These are phyloP conservation scores for Chironomus tepperi DNA, from an alignment of 1,140 invertebrate species.

Conservation along the genomic window DNA sequence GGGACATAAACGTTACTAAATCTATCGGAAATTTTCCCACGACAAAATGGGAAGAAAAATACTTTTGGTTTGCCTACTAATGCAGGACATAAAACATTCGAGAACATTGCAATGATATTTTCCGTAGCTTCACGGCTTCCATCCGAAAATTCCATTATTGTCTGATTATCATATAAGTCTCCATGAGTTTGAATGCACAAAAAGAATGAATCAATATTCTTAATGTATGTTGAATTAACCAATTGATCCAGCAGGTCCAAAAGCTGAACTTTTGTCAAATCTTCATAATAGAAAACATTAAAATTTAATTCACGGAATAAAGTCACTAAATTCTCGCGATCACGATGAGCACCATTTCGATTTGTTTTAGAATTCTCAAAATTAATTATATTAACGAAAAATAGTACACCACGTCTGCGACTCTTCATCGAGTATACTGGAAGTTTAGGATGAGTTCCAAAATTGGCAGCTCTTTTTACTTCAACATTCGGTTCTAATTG, in stretches of 20 bases:
- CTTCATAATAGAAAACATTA: conserved; percentile 36
- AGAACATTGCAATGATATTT: conserved; percentile 52
- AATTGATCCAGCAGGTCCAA: conserved; percentile 36
- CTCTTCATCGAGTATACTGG: conserved; percentile 44
- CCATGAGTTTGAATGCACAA: conserved; percentile 53
- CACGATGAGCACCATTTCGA: conserved; percentile 43
- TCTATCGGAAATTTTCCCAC: conserved; percentile 31
- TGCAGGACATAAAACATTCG: conserved; percentile 46
- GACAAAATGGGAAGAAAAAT: conserved; percentile 69
- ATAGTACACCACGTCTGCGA: conserved; percentile 46
- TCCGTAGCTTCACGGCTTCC: conserved; percentile 38
- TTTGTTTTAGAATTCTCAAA: conserved; percentile 33
- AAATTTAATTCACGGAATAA: conserved; percentile 49
- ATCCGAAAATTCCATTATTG: conserved; percentile 41
- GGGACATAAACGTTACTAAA: conserved; percentile 26
- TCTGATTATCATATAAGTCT: conserved; percentile 32
- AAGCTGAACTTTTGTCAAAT: conserved; percentile 43
- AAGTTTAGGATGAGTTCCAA: conserved; percentile 31
- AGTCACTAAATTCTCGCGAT: conserved; percentile 42
- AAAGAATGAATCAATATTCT: conserved; percentile 45
- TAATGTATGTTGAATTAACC: conserved; percentile 35
- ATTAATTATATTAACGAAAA: conserved; percentile 49
- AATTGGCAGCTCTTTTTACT: conserved; percentile 36
- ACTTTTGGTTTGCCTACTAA: conserved; percentile 64
- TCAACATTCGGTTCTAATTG: conserved; percentile 1